Evolutionary conservation across 2,888 invertebrate species (phyloP).

Genomic region (Hemithea aestivaria): DNA sequence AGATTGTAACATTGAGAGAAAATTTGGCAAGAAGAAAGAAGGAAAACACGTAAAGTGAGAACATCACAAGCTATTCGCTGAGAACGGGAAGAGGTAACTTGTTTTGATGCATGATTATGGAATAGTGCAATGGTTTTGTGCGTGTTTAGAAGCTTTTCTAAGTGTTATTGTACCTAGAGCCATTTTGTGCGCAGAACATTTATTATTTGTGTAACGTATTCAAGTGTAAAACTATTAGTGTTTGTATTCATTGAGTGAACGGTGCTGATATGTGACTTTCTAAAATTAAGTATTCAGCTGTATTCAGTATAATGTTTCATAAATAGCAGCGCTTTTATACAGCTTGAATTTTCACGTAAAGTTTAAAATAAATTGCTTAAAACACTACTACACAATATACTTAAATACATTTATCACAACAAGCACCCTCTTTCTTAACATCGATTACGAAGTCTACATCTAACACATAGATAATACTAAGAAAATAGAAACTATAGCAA

Average conservation of each 20-base stretch:
- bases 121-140: constrained; percentile 60
- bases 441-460: constrained; percentile 40
- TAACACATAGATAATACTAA: constrained; percentile 44
- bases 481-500: constrained; percentile 41
- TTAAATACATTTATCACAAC: constrained; percentile 34
- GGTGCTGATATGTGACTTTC: constrained; percentile 13
- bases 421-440: constrained; percentile 42
- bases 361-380: constrained; percentile 3
- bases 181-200: constrained; percentile 62
- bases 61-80: constrained; percentile 52
- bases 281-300: no score
- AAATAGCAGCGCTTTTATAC: constrained; percentile 14
- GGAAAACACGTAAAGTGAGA: constrained; percentile 49
- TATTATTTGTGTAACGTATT: constrained; percentile 4
- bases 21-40: constrained; percentile 51
- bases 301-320: no score
- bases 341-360: constrained; percentile 15
- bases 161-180: constrained; percentile 53
- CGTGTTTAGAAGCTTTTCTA: constrained; percentile 55
- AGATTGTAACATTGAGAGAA: constrained; percentile 54
- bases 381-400: constrained; percentile 5
- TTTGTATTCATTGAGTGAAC: constrained; percentile 9
- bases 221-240: constrained; percentile 12
- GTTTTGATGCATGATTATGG: constrained; percentile 59
- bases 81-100: constrained; percentile 46